These are phyloP conservation scores for Clepsis dumicolana DNA, from an alignment of 2,888 invertebrate genomes.

Conservation along the genomic window DNA sequence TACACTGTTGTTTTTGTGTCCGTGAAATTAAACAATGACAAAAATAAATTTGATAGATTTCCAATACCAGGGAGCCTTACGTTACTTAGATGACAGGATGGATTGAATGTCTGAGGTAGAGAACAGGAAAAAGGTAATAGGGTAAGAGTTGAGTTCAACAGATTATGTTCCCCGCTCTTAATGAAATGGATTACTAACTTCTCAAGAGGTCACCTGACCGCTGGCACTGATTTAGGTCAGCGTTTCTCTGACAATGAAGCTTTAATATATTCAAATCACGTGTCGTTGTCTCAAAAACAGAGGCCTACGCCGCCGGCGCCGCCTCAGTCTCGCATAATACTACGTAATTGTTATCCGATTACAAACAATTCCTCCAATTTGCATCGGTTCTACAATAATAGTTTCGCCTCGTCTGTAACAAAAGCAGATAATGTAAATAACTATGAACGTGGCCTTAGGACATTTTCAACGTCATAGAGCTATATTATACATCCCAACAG, in stretches of 20 bases:
- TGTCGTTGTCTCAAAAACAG: slow-evolving; percentile 39
- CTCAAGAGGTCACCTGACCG: slow-evolving; percentile 29
- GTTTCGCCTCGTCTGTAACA: slow-evolving; percentile 28
- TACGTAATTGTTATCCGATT: slow-evolving; percentile 39
- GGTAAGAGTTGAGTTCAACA: slow-evolving; percentile 27
- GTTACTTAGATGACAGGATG: not conserved
- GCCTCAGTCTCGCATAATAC: slow-evolving; percentile 15
- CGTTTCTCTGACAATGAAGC: slow-evolving; percentile 43
- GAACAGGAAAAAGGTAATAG: slow-evolving; percentile 16
- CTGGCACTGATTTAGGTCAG: slow-evolving; percentile 46
- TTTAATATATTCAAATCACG: slow-evolving; percentile 62
- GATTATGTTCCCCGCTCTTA: slow-evolving; percentile 24
- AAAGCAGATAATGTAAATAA: slow-evolving; percentile 22
- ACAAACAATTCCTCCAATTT: slow-evolving; percentile 42
- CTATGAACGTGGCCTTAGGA: slow-evolving; percentile 10
- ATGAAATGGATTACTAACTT: slow-evolving; percentile 39
- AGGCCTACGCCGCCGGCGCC: slow-evolving; percentile 14
- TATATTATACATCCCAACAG: not conserved
- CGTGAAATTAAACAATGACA: not conserved
- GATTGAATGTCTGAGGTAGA: slow-evolving; percentile 14
- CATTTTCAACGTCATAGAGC: not conserved
- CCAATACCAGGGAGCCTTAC: not conserved
- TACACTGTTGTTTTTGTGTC: not conserved
- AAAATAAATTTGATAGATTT: not conserved
- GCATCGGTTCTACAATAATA: slow-evolving; percentile 25